Percentiles rank a stretch among this genome's conserved stretches.
phyloP scores from a whole-genome alignment of 2,113 vertebrate genomes.

The Brachyhypopomus gauderio region DNA sequence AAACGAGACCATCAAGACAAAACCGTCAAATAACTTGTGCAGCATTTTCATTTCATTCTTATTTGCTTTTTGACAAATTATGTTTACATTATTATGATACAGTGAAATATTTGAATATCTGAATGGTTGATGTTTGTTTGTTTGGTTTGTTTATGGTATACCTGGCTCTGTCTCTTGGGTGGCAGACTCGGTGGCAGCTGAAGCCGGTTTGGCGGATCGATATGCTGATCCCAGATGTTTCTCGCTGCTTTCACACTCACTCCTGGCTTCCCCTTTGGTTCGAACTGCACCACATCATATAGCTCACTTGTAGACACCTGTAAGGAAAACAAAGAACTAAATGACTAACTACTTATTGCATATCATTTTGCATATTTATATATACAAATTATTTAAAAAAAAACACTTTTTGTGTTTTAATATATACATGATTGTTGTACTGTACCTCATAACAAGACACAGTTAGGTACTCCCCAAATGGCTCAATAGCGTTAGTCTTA shows the following conservation, averaged over 20 bases:
- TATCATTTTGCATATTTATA: neutral
- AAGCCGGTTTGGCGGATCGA: neutral
- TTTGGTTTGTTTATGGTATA: neutral
- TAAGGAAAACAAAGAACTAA: constrained; percentile 26
- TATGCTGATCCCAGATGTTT: constrained; percentile 48
- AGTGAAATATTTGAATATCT: too few species aligned
- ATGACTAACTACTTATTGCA: neutral
- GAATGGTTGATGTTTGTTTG: neutral
- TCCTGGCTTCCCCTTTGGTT: constrained; percentile 51
- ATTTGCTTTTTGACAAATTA: neutral
- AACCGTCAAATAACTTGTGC: neutral
- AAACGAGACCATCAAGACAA: constrained; percentile 27
- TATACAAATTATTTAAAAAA: neutral
- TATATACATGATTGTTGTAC: neutral
- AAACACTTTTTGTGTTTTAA: too few species aligned
- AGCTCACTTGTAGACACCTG: constrained; percentile 65
- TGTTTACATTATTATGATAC: too few species aligned
- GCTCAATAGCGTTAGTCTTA: constrained; percentile 74
- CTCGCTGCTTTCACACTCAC: constrained; percentile 49
- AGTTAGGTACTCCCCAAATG: constrained; percentile 83
- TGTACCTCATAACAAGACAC: constrained; percentile 74
- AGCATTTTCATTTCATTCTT: neutral
- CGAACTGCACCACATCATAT: constrained; percentile 73
- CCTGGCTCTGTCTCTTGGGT: constrained; percentile 54
- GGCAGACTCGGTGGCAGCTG: constrained; percentile 57